phyloP scores from a whole-genome alignment of 2,888 invertebrate species.

The Subacronicta megacephala region DNA sequence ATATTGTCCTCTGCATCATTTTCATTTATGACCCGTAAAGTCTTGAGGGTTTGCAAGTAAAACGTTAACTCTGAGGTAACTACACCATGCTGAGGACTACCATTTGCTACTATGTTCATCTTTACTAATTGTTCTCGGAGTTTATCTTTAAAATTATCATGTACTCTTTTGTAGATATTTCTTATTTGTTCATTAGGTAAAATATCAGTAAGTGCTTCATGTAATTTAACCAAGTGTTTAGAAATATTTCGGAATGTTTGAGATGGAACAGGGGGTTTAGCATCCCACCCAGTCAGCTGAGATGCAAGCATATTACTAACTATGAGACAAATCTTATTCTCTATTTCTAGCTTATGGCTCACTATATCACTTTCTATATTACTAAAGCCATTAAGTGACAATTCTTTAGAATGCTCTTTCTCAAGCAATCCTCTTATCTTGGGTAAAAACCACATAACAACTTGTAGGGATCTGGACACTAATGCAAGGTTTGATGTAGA shows the following conservation, averaged over 20 bases:
- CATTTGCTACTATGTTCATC: conserved; percentile 97
- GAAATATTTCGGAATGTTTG: conserved; percentile 96
- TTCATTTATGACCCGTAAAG: conserved; percentile 93
- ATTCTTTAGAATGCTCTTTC: conserved; percentile 86
- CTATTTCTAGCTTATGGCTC: conserved; percentile 97
- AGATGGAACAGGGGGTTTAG: conserved; percentile 98
- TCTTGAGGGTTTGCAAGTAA: conserved; percentile 96
- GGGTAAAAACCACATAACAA: conserved; percentile 94
- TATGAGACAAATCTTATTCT: conserved; percentile 96
- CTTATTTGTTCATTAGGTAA: conserved; percentile 94
- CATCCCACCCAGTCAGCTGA: conserved; percentile 97
- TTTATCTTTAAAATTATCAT: conserved; percentile 96
- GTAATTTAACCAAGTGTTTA: conserved; percentile 96
- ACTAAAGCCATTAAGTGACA: conserved; percentile 90
- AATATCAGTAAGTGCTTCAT: conserved; percentile 96
- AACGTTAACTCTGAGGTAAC: conserved; percentile 98
- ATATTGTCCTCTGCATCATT: conserved; percentile 93
- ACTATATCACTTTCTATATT: conserved; percentile 94
- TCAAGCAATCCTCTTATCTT: conserved; percentile 92
- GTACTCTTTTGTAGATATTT: conserved; percentile 93
- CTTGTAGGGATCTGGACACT: conserved; percentile 94
- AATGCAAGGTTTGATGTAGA: conserved; percentile 98
- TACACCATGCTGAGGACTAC: conserved; percentile 98
- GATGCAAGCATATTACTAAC: conserved; percentile 95
- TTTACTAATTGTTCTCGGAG: conserved; percentile 95